phyloP scores from a whole-genome alignment of 2,797 vertebrate species.

The Myotis vivesi region DNA sequence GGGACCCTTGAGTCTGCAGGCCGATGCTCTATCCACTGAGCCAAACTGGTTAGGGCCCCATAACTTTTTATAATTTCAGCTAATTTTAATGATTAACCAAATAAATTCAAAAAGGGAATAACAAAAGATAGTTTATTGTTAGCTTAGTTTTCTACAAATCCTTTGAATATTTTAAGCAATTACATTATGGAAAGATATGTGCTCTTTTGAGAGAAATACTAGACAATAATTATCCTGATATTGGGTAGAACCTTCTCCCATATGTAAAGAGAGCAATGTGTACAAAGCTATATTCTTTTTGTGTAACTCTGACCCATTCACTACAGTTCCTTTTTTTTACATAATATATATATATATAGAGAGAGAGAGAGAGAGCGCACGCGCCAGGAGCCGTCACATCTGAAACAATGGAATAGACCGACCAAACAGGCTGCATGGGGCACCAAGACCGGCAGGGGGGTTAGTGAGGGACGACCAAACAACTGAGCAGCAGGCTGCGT shows the following conservation, averaged over 20 bases:
- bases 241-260: neutral
- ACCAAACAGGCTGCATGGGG: too few species aligned
- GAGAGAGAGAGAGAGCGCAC: too few species aligned
- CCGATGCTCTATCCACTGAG: too few species aligned
- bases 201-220: neutral
- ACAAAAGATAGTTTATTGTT: neutral
- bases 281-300: neutral
- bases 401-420: too few species aligned
- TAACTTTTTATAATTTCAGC: neutral
- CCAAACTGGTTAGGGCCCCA: neutral
- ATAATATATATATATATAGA: too few species aligned
- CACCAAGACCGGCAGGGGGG: too few species aligned
- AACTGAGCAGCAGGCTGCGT: too few species aligned
- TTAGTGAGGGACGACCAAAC: too few species aligned
- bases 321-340: neutral
- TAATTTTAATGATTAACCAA: slow-evolving; percentile 7
- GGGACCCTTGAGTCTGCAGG: too few species aligned
- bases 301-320: neutral
- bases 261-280: too few species aligned
- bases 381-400: too few species aligned
- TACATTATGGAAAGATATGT: neutral
- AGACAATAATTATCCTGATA: neutral
- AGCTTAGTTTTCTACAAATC: neutral
- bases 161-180: neutral
- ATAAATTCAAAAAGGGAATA: neutral